These are phyloP conservation scores for Encarsia formosa DNA, from an alignment of 2,888 invertebrate genomes.

Conservation along the genomic window DNA sequence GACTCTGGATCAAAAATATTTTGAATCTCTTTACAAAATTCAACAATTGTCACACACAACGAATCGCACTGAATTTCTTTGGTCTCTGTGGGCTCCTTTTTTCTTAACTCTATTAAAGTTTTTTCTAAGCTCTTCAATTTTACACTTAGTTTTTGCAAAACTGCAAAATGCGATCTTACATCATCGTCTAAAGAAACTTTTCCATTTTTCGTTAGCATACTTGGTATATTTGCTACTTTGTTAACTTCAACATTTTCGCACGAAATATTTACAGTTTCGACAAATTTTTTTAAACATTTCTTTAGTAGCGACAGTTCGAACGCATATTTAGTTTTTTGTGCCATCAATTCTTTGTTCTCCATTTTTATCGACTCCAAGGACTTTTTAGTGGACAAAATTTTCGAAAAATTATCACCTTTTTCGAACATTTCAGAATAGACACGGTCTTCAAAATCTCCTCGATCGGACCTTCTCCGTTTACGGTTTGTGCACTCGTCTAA, in stretches of 20 bases:
- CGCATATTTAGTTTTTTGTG: constrained; percentile 34
- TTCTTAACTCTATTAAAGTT: neutral
- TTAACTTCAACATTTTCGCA: neutral
- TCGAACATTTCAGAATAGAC: neutral
- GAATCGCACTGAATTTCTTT: constrained; percentile 7
- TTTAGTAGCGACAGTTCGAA: constrained; percentile 30
- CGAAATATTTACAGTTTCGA: neutral
- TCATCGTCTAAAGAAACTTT: neutral
- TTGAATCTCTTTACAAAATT: constrained; percentile 11
- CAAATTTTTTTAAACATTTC: constrained; percentile 6
- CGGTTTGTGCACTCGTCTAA: constrained; percentile 31
- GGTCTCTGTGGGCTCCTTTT: neutral
- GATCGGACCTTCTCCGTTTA: constrained; percentile 33
- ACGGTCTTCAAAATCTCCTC: constrained; percentile 29
- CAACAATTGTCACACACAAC: neutral
- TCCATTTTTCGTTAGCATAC: neutral
- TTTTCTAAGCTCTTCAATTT: too few species aligned
- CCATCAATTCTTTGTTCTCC: constrained; percentile 30
- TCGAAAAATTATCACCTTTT: neutral
- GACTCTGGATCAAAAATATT: constrained; percentile 3
- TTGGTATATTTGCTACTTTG: neutral
- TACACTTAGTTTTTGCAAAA: too few species aligned
- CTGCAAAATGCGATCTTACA: neutral
- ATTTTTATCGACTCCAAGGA: constrained; percentile 30
- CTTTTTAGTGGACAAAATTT: constrained; percentile 28